phyloP scores from a whole-genome alignment of 1,140 invertebrate genomes.

The Scaptomyza hsui region DNA sequence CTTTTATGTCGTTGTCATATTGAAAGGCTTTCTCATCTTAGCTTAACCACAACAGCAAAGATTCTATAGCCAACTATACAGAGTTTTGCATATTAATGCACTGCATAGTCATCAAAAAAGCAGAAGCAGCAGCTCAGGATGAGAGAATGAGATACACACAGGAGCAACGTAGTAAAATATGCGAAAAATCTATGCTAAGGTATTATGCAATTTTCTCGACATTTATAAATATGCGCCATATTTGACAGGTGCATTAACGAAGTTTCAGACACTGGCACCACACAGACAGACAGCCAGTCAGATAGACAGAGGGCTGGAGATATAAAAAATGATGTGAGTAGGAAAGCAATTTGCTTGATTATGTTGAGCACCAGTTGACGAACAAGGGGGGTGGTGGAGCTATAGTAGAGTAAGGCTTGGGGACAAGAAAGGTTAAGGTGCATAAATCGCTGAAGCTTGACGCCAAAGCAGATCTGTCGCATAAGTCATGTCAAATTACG shows the following conservation, averaged over 20 bases:
- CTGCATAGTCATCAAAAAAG: constrained; percentile 60
- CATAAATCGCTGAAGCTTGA: constrained; percentile 80
- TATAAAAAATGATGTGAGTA: constrained; percentile 81
- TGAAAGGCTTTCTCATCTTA: constrained; percentile 46
- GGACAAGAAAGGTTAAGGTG: not conserved
- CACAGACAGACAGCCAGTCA: too few relatives aligned
- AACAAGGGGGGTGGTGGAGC: constrained; percentile 1
- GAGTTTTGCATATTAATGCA: constrained; percentile 72
- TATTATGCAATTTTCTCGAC: constrained; percentile 74
- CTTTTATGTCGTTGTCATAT: constrained; percentile 65
- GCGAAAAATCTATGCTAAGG: constrained; percentile 48
- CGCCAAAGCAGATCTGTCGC: constrained; percentile 79
- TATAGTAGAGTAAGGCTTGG: not conserved
- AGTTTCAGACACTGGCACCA: constrained; percentile 53
- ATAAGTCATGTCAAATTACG: constrained; percentile 80
- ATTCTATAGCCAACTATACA: constrained; percentile 36
- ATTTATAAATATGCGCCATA: constrained; percentile 64
- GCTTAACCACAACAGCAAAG: constrained; percentile 14
- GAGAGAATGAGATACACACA: not conserved
- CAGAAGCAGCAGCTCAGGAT: constrained; percentile 1
- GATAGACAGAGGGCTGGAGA: constrained; percentile 12
- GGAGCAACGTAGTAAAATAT: constrained; percentile 40
- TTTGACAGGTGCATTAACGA: constrained; percentile 82
- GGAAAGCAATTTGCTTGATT: constrained; percentile 81
- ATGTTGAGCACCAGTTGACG: constrained; percentile 64